These are phyloP conservation scores for Coccyzus lansbergi DNA, from an alignment of 2,797 vertebrate genomes.

Conservation along the genomic window DNA sequence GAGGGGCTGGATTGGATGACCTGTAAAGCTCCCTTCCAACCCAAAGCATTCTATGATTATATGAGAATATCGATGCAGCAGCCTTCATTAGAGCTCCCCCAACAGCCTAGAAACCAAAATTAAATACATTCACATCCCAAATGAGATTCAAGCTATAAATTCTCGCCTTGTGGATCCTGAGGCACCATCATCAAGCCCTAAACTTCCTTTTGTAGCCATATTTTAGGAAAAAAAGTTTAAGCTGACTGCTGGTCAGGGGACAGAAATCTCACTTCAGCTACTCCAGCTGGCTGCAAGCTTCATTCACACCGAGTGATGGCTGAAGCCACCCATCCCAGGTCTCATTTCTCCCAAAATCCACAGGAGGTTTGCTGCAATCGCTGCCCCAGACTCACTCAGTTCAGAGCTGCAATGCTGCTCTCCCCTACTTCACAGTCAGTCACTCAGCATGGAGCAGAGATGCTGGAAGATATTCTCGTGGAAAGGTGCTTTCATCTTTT, in stretches of 20 bases:
- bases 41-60: too few species aligned
- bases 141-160: background rate
- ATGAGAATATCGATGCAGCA: accelerated
- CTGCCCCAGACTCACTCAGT: background rate
- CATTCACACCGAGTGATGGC: accelerated
- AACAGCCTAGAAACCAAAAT: background rate
- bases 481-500: background rate
- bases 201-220: background rate
- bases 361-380: background rate
- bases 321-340: background rate
- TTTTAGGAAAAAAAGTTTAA: background rate
- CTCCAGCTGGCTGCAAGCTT: background rate
- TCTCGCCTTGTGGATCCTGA: background rate
- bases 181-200: too few species aligned
- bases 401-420: background rate
- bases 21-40: too few species aligned
- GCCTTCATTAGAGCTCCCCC: accelerated
- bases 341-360: background rate
- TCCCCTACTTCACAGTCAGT: background rate
- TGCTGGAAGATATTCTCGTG: background rate
- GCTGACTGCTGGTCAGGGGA: background rate
- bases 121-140: background rate
- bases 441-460: background rate
- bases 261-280: background rate
- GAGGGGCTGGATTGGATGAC: too few species aligned